Evolutionary conservation across 2,888 invertebrate genomes (phyloP).

Genomic region (Pyrgus malvae): DNA sequence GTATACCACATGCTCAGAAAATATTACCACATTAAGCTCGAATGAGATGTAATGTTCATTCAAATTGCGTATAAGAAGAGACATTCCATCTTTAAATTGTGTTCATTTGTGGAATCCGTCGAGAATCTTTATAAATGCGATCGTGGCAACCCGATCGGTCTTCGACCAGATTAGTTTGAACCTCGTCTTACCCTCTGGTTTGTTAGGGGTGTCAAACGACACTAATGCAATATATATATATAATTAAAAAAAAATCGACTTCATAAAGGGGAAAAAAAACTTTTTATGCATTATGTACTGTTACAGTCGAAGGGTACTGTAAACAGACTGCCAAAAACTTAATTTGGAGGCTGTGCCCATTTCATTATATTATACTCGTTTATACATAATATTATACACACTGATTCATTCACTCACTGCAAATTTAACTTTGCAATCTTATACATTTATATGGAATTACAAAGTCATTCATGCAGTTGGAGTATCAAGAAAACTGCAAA

Average conservation of each 20-base stretch:
- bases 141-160: conserved; percentile 50
- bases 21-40: conserved; percentile 63
- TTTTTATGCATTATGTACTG: no score
- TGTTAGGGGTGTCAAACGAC: conserved; percentile 7
- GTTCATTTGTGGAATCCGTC: conserved; percentile 74
- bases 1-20: conserved; percentile 36
- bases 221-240: neutral
- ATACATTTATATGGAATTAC: no score
- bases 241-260: neutral
- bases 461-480: no score
- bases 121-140: conserved; percentile 76
- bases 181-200: conserved; percentile 35
- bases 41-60: conserved; percentile 58
- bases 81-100: conserved; percentile 77
- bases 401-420: no score
- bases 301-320: no score
- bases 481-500: no score
- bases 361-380: no score
- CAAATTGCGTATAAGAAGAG: conserved; percentile 66
- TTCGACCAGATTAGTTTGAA: conserved; percentile 44
- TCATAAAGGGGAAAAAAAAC: no score
- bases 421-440: no score
- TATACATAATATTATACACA: no score
- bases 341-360: no score
- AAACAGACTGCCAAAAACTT: no score